Base-by-base conservation (phyloP, 23 tunicate species). In the Clavelina lepadiformis region DNA sequence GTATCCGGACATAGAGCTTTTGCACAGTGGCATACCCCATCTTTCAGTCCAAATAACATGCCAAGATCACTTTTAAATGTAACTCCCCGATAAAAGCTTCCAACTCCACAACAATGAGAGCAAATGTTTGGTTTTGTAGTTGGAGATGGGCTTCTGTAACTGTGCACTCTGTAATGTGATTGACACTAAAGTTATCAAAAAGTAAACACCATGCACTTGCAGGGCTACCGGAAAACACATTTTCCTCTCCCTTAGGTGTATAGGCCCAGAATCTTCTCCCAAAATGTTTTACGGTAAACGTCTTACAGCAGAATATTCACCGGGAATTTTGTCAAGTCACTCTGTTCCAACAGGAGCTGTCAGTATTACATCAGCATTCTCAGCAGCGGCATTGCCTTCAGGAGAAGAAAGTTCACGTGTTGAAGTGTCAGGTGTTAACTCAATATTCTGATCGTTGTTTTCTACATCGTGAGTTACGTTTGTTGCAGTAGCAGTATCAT, bases 201-300 rank as follows among this genome's bases (percentile, higher is more conserved):
- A 46, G 35, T 46, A 66, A 57, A 66, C 57, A 57, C 72, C 56
- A 66, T 66, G 56, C 57, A 66, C 57, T 66, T 66, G 72, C 72
- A 66, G 72, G 36, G 57, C 72, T 66, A 26, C 72, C 72, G 47
- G 72, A 37, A 46, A 45, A 66, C 72, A 45, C 72, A 46, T 66
- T 66, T 66, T 57, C 47, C 35, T 46, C 8, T 66, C 56, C 57
- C n/a, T 66, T 26, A 46, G 72, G 72, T 33, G 72, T 66, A 66
- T n/a, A 36, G 72, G 72, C 33, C 72, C 72, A 66, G 57, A 66
- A 47, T 36, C 44, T 66, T 66, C 35, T 66, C 18, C 29, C 72
- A 45, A 66, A 26, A 46, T 46, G 45, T 66, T 66, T 37, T 66
- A 57, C 57, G 25, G 72, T 25, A 37, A 66, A 46, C 34, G 45